Conservation (phyloP, 2,797 vertebrate genomes). For the Pangasius mekongensis region DNA sequence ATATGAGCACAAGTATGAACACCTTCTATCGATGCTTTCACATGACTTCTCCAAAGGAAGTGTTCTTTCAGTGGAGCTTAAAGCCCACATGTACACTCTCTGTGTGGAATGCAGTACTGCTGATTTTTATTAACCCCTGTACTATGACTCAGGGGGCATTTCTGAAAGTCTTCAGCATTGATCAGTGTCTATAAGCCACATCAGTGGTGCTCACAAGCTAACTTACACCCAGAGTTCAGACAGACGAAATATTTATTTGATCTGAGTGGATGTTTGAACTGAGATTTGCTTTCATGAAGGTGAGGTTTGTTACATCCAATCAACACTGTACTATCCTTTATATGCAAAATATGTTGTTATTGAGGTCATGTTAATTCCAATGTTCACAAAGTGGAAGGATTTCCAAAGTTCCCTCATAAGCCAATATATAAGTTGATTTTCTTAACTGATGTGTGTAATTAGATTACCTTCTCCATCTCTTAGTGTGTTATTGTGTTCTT, state of each 20-base stretch:
- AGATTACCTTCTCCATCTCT: neutral
- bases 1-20: neutral
- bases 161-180: neutral
- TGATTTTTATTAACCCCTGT: conserved; percentile 30
- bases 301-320: neutral
- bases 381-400: neutral
- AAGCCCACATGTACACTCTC: conserved; percentile 26
- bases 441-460: neutral
- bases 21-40: conserved; percentile 32
- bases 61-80: conserved; percentile 59
- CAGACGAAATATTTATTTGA: conserved; percentile 16
- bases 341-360: neutral
- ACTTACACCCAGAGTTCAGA: neutral
- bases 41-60: conserved; percentile 58
- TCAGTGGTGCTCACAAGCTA: neutral
- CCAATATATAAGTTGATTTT: neutral
- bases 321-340: neutral
- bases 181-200: conserved; percentile 62
- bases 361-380: neutral
- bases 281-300: neutral
- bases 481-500: conserved; percentile 10
- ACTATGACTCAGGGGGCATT: neutral
- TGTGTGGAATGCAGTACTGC: neutral
- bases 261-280: neutral
- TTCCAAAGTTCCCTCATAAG: neutral